Evolutionary conservation across 2,797 vertebrate genomes (phyloP), one percentile per base, ranked within the genome.

Genomic region (Premnoplex brunnescens): DNA sequence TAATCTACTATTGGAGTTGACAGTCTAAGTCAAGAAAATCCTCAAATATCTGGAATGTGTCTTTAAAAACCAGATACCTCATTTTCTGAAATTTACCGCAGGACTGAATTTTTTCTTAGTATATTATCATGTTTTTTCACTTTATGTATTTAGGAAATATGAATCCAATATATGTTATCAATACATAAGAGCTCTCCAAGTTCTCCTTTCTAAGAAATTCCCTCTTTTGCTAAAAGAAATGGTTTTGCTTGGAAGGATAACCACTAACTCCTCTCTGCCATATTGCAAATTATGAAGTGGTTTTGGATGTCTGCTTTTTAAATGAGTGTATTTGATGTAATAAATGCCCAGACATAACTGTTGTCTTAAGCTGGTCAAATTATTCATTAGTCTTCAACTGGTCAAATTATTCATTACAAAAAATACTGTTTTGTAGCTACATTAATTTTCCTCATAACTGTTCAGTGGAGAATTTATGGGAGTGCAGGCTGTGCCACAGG

Each of bases 181-280:
- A 43, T 81, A 51, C 21, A 8, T 75, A 73, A 68, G 32, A 90
- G 32, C n/a, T 81, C 62, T 94, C 54, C 56, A 89, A 84, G 43
- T 93, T 84, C 56, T 89, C 24, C 27, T 68, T 89, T 71, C 41
- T 84, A 93, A 80, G 91, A 87, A 66, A 60, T 63, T 79, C 19
- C 34, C 23, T 91, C 36, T 62, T 88, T 52, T 78, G 7, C 48
- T 85, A 36, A 22, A 93, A 89, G 14, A 73, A 93, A 79, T 56
- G 41, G 8, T 85, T 96, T 92, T 93, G 37, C 79, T 94, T 97
- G 84, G 66, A 60, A 83, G 48, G 79, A 92, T 95, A 83, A 85
- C 82, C 59, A 76, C 69, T 36, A 91, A 52, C 43, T 96, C 49
- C 32, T 91, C 88, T 88, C 79, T 94, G 60, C 60, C 39, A 17